phyloP scores from a whole-genome alignment of 2,797 vertebrate species.

The Acanthopagrus latus region DNA sequence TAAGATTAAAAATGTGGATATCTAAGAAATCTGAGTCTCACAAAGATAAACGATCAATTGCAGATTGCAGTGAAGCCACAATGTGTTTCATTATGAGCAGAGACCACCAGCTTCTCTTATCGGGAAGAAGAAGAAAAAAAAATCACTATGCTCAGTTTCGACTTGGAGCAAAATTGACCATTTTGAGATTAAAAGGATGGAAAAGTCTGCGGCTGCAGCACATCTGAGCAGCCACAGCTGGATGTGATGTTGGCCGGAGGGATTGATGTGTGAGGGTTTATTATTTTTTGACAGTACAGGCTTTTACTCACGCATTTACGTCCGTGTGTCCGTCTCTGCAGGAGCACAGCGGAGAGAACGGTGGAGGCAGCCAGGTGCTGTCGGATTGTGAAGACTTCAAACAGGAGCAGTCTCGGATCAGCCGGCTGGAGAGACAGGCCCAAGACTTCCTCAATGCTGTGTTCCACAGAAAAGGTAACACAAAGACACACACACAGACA shows the following conservation, averaged over 20 bases:
- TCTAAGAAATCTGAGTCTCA: background rate
- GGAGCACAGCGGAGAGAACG: slow-evolving; percentile 91
- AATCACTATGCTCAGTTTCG: too few species aligned
- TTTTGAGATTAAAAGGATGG: background rate
- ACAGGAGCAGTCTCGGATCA: slow-evolving; percentile 94
- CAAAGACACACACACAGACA: slow-evolving; percentile 21
- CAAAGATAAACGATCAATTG: background rate
- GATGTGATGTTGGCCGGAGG: background rate
- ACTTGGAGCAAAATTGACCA: too few species aligned
- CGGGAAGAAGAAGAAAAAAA: background rate
- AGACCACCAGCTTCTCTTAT: background rate
- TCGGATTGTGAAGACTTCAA: slow-evolving; percentile 91
- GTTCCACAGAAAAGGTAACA: slow-evolving; percentile 96
- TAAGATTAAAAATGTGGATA: background rate
- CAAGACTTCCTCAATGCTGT: slow-evolving; percentile 99
- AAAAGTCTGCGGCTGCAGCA: background rate
- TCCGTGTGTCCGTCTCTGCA: slow-evolving; percentile 62
- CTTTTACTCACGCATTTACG: background rate
- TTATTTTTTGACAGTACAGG: background rate
- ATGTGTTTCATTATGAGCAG: background rate
- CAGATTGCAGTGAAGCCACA: background rate
- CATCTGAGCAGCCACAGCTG: background rate
- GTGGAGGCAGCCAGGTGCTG: slow-evolving; percentile 92
- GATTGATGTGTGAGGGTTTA: background rate
- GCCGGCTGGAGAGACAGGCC: slow-evolving; percentile 96